Conservation (phyloP, 2,888 invertebrate genomes). For the Andrena camellia region DNA sequence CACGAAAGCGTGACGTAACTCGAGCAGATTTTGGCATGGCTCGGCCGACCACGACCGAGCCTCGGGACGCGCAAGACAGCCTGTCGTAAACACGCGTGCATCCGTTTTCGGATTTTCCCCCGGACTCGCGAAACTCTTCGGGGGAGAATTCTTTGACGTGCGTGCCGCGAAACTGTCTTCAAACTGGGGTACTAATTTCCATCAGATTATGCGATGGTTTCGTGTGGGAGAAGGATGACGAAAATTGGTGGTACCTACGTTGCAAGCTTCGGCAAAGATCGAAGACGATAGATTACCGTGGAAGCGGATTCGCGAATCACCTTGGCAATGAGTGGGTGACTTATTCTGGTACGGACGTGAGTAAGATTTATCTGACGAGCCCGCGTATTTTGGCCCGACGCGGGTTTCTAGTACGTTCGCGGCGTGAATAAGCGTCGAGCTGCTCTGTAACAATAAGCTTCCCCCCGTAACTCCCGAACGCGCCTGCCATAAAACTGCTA, state of each 20-base stretch:
- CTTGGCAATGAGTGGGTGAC: slow-evolving; percentile 75
- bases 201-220: no score
- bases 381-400: slow-evolving; percentile 55
- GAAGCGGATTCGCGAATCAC: slow-evolving; percentile 67
- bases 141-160: no score
- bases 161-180: no score
- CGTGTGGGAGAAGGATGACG: no score
- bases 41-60: slow-evolving; percentile 6
- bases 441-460: slow-evolving; percentile 50
- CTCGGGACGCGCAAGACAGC: slow-evolving; percentile 37
- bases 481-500: slow-evolving; percentile 17
- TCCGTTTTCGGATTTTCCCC: slow-evolving; percentile 30
- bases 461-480: neutral
- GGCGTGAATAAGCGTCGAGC: slow-evolving; percentile 26
- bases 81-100: slow-evolving; percentile 47
- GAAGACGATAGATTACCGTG: slow-evolving; percentile 32
- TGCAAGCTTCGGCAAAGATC: neutral
- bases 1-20: slow-evolving; percentile 59
- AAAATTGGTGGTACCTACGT: no score
- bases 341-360: slow-evolving; percentile 72
- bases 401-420: slow-evolving; percentile 38
- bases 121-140: neutral
- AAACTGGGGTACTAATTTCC: no score
- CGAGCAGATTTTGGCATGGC: slow-evolving; percentile 60
- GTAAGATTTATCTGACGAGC: slow-evolving; percentile 68